Conservation (phyloP, 2,113 vertebrate species). For the Rostratula benghalensis region DNA sequence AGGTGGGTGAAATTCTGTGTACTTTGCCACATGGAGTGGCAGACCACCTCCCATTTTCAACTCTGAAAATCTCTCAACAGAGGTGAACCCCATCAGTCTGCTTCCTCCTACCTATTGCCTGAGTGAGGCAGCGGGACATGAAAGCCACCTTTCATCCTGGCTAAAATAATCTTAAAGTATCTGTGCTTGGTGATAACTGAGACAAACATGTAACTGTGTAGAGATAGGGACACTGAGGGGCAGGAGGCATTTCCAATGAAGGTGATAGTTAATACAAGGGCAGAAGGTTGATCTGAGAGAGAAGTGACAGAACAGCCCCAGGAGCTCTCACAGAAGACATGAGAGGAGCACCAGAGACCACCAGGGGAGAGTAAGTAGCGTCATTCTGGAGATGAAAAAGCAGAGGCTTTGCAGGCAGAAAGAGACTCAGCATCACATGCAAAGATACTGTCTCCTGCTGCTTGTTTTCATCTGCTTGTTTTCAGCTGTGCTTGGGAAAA, state of each 20-base stretch:
- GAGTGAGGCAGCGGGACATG: background rate
- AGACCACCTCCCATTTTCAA: background rate
- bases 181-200: background rate
- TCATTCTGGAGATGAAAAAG: background rate
- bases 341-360: background rate
- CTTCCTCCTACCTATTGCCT: background rate
- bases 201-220: background rate
- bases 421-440: background rate
- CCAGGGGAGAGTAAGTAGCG: background rate
- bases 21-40: background rate
- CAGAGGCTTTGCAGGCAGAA: background rate
- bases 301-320: background rate
- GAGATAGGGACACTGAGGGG: background rate
- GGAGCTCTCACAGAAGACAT: background rate
- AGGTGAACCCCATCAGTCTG: background rate
- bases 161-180: background rate
- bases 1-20: background rate
- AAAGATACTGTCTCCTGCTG: background rate
- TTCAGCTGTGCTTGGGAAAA: background rate
- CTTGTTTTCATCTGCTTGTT: constrained; percentile 15
- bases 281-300: background rate
- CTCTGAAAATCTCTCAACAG: background rate
- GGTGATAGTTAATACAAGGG: background rate
- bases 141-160: background rate
- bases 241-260: background rate